Evolutionary conservation across 2,113 vertebrate species (phyloP).

Genomic region (Pangasianodon hypophthalmus): DNA sequence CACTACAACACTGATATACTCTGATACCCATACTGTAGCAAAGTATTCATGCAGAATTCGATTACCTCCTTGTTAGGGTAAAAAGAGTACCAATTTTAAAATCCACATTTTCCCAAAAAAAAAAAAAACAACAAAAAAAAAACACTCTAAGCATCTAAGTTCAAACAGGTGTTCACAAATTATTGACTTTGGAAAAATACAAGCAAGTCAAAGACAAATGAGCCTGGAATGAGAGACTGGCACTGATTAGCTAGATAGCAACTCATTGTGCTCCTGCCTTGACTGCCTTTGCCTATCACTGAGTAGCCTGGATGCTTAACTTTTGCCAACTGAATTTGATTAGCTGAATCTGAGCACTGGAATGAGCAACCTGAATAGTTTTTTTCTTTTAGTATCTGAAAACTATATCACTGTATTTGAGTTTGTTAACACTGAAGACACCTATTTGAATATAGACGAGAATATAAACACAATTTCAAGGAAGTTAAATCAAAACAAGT

Average conservation of each 20-base stretch:
- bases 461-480: neutral
- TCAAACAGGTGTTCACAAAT: neutral
- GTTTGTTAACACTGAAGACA: neutral
- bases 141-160: neutral
- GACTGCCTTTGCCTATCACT: neutral
- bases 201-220: neutral
- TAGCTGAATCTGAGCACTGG: neutral
- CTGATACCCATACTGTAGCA: neutral
- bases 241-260: neutral
- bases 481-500: neutral
- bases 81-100: neutral
- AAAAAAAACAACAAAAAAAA: neutral
- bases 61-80: neutral
- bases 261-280: neutral
- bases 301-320: neutral
- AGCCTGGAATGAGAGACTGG: neutral
- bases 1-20: neutral
- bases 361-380: neutral
- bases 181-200: neutral
- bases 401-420: neutral
- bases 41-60: neutral
- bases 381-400: neutral
- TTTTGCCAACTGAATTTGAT: neutral
- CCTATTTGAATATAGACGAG: neutral
- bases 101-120: neutral